Percentiles rank a stretch among this genome's conserved stretches.
Conservation (phyloP, 2,113 vertebrate genomes). For the Cyanistes caeruleus region DNA sequence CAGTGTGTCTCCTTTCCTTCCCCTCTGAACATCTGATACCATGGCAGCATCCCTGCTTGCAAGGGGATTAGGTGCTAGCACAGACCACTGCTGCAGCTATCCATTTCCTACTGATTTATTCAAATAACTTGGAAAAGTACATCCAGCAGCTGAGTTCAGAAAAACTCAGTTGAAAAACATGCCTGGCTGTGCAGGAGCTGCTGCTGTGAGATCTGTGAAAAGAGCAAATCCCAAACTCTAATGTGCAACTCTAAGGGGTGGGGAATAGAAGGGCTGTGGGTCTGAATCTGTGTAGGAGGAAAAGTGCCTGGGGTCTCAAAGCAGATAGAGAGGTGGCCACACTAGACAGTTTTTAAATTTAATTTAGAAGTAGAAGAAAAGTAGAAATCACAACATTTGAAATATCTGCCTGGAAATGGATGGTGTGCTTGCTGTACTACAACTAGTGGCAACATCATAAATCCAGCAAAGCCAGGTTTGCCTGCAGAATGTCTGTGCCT, state of each 20-base stretch:
- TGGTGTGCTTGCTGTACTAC: not conserved
- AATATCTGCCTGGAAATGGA: not conserved
- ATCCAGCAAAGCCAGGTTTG: not conserved
- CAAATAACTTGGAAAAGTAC: constrained; percentile 11
- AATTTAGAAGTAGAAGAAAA: not conserved
- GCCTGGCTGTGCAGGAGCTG: not conserved
- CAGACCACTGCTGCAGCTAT: not conserved
- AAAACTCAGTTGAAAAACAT: constrained; percentile 4
- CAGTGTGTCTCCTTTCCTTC: not conserved
- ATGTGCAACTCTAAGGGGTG: fast-evolving
- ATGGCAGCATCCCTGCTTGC: fast-evolving
- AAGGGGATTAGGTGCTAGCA: constrained; percentile 50
- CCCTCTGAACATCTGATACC: not conserved
- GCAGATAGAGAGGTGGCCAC: not conserved
- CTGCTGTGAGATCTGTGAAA: not conserved
- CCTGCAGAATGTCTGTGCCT: not conserved
- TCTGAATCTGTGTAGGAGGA: not conserved
- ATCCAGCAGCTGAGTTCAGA: constrained; percentile 35
- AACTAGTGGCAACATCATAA: not conserved
- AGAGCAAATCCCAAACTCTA: not conserved
- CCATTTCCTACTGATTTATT: constrained; percentile 9
- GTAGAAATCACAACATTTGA: not conserved
- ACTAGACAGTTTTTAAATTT: not conserved
- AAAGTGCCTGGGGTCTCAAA: not conserved
- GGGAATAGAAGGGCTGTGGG: not conserved